These are phyloP conservation scores for Amazona guildingii DNA, from an alignment of 2,113 vertebrate genomes.

Conservation along the genomic window DNA sequence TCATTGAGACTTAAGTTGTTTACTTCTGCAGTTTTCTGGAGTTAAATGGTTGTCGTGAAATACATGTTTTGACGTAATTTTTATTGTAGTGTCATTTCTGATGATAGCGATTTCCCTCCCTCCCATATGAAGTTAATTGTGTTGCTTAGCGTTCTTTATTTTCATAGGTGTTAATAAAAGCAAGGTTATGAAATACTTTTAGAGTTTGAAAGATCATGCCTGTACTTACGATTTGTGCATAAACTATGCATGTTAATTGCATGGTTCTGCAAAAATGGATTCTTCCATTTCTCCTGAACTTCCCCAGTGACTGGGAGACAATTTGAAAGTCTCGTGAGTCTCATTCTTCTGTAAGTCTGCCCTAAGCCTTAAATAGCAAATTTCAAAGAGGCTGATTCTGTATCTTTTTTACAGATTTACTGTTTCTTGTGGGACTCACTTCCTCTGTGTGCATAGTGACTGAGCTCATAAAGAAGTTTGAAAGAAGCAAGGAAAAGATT, in stretches of 20 bases:
- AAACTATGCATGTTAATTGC: background rate
- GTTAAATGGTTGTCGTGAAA: background rate
- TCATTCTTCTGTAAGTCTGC: background rate
- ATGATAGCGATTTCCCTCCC: background rate
- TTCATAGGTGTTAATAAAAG: background rate
- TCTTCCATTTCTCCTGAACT: background rate
- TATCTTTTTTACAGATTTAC: slow-evolving; percentile 80
- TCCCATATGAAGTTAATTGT: background rate
- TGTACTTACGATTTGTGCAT: background rate
- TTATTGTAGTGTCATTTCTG: background rate
- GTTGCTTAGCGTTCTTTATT: background rate
- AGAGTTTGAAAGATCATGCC: background rate
- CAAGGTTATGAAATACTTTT: background rate
- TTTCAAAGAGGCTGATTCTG: background rate
- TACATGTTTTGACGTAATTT: background rate
- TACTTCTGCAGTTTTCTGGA: background rate
- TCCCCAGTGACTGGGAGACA: background rate
- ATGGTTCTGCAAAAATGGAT: background rate
- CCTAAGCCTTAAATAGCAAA: background rate
- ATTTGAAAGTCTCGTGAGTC: background rate
- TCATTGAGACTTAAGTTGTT: background rate
- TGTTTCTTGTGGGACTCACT: slow-evolving; percentile 92
- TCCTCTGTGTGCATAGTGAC: slow-evolving; percentile 94
- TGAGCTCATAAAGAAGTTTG: slow-evolving; percentile 91
- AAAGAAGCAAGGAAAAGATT: slow-evolving; percentile 79